Percentiles rank a stretch among this genome's conserved stretches.
phyloP scores from a whole-genome alignment of 2,888 invertebrate species.

The Bombyx huttoni region DNA sequence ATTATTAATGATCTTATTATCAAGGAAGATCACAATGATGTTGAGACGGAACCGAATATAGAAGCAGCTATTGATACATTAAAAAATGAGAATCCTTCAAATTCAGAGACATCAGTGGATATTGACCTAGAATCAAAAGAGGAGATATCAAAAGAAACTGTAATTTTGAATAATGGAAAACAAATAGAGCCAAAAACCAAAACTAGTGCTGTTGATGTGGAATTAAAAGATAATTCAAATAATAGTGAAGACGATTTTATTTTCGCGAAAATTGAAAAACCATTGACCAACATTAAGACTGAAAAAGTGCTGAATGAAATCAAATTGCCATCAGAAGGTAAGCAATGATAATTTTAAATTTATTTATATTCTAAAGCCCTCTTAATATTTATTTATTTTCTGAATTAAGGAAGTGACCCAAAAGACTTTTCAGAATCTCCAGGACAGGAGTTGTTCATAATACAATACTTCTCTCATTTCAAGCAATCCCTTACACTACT shows the following conservation, averaged over 20 bases:
- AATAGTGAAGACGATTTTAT: conserved; percentile 4
- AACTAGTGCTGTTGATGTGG: neutral
- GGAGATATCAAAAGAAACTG: conserved; percentile 7
- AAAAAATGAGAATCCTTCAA: neutral
- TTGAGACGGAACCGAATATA: neutral
- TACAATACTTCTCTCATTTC: no score
- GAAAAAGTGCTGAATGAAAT: neutral
- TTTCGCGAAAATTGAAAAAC: conserved; percentile 6
- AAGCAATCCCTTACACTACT: no score
- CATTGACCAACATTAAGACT: neutral
- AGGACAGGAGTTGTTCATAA: no score
- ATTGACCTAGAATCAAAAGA: conserved; percentile 3
- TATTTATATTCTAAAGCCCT: no score
- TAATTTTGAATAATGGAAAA: conserved; percentile 2
- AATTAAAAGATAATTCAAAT: neutral
- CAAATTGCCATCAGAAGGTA: neutral
- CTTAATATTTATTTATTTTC: no score
- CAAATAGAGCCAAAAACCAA: no score
- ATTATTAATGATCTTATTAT: conserved; percentile 22
- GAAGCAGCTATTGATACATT: neutral
- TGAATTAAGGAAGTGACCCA: no score
- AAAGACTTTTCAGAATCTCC: no score
- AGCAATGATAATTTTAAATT: no score
- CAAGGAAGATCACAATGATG: conserved; percentile 3
- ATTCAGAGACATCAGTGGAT: neutral